These are phyloP conservation scores for Doris montereyensis DNA, from an alignment of 2,888 invertebrate species.

Conservation along the genomic window DNA sequence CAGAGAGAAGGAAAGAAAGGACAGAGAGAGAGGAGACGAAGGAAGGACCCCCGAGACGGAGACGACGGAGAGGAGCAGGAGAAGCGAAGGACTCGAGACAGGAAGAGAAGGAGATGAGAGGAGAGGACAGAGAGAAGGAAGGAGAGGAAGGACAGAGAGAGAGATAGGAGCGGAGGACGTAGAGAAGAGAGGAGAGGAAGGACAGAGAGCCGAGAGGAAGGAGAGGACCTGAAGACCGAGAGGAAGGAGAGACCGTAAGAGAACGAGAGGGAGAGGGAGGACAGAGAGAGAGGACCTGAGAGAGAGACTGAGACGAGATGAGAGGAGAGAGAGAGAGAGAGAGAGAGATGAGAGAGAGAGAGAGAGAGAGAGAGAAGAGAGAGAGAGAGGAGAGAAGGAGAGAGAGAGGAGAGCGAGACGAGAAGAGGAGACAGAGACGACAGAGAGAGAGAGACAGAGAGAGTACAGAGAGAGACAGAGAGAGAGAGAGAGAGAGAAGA, in stretches of 20 bases:
- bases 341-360: background rate
- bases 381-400: background rate
- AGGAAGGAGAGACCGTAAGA: background rate
- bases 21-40: background rate
- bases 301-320: background rate
- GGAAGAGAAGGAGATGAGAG: background rate
- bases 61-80: background rate
- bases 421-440: background rate
- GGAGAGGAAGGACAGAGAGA: background rate
- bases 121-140: background rate
- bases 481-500: background rate
- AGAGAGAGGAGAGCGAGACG: constrained; percentile 13
- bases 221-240: background rate
- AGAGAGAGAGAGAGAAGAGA: constrained; percentile 2
- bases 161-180: background rate
- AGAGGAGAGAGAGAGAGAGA: background rate
- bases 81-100: background rate
- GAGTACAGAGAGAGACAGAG: background rate
- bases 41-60: background rate
- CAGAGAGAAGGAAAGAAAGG: background rate
- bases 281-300: background rate
- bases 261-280: background rate
- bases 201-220: background rate
- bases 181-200: constrained; percentile 5
- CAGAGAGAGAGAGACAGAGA: background rate